Base-by-base conservation (phyloP, 2,797 vertebrate genomes). In the Percopsis omiscomaycus region DNA sequence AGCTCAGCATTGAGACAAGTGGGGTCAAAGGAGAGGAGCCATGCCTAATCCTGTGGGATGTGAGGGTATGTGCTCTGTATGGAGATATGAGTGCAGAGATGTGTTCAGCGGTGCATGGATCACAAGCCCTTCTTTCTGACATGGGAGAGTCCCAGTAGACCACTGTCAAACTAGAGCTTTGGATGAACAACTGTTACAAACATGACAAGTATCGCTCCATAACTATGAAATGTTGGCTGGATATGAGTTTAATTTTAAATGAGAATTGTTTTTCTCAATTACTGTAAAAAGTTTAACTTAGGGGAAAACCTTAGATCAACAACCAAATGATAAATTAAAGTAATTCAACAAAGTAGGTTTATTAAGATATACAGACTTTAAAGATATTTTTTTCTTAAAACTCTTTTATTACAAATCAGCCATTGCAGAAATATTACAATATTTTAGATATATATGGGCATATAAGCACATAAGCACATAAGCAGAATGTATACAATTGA, bases 11-110 rank as follows among this genome's bases (percentile, higher is more conserved):
- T 64, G 61, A 74, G 63, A 74, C 62, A 74, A 56, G 58, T 75
- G 75, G 83, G 89, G 89, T 90, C 88, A 90, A 86, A 86, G 76
- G 78, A 89, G 80, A 83, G 74, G 81, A 86, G 78, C 85, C 85
- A 74, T 89, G 87, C 83, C 83, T 91, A 91, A 91, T 91, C 89
- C 89, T 89, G 79, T 85, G 89, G 87, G 89, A 91, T 89, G 87
- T 84, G 84, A 84, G 87, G 81, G 83, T 85, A 32, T 88, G 82
- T 83, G 71, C 79, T 81, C 69, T 78, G 83, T 89, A 88, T 91
- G 88, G 88, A 86, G 87, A 90, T 87, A 83, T 73, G 84, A 81
- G 49, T 89, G 88, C 83, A 86, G 87, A 86, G 89, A 89, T 84
- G 89, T 89, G 89, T 80, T 90, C 86, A 86, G 75, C 47, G 73